Evolutionary conservation across 2,888 invertebrate species (phyloP), one percentile per base, ranked within the genome.

Genomic region (Drosophila helvetica): DNA sequence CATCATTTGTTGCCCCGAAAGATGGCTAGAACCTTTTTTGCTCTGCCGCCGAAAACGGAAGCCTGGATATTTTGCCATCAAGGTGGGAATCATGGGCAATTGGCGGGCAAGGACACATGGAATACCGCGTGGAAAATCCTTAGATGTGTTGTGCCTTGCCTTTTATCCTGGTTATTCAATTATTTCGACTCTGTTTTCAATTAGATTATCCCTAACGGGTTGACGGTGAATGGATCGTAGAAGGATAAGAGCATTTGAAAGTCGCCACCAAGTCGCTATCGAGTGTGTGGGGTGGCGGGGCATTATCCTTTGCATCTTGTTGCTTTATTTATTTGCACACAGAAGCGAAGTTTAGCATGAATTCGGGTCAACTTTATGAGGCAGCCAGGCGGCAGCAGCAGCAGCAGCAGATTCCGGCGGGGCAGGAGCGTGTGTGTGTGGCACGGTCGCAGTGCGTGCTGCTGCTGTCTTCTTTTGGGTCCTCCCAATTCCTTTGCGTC

Each of bases 281-380:
- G 38, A 38, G 38, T 38, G 38, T 38, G 15, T 7, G 38, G 33
- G 12, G 4, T 38, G 33, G 12, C n/a, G 22, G 27, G 33, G 22
- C 52, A 9, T 33, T 12, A 33, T 33, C 33, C 33, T 33, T 33
- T 33, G 30, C 46, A 47, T 68, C 75, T 85, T 87, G 72, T 78
- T 82, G 88, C 86, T 78, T 88, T 86, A 85, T 85, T 83, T 83
- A 83, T 83, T 82, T 85, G 82, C 70, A 70, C 73, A 79, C 77
- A 79, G 58, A 19, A 51, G 67, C 10, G 62, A 63, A 59, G 74
- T 79, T 84, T 86, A 80, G 67, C 86, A 86, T 80, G 86, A 85
- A 86, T 88, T 88, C 81, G 85, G 85, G 88, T 85, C 87, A 85
- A 85, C 88, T 86, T 88, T 88, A 88, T 85, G 85, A 86, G 70